These are phyloP conservation scores for Tetramorium simillimum DNA, from an alignment of 1,140 invertebrate genomes.

Conservation along the genomic window DNA sequence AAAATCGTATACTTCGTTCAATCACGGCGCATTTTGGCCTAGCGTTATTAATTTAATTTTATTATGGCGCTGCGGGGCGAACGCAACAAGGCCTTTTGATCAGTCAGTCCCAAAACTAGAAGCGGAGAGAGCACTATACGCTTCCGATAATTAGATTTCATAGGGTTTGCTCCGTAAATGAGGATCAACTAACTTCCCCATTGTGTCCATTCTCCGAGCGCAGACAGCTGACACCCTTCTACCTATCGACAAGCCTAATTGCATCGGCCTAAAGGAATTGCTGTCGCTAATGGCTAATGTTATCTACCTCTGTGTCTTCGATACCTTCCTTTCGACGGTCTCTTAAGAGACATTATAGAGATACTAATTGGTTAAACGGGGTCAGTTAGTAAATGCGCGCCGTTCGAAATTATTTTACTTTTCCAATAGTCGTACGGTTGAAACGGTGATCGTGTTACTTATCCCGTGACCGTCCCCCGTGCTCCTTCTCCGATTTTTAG, in stretches of 20 bases:
- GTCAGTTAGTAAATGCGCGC: not conserved
- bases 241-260: conserved; percentile 61
- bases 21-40: conserved; percentile 22
- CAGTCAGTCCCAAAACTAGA: conserved; percentile 48
- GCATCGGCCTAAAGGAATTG: conserved; percentile 53
- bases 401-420: conserved; percentile 17
- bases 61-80: conserved; percentile 9
- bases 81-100: conserved; percentile 68
- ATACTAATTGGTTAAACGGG: not conserved
- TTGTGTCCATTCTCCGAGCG: conserved; percentile 54
- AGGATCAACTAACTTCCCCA: conserved; percentile 64
- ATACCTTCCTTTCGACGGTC: not conserved
- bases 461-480: not conserved
- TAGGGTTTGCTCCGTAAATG: conserved; percentile 64
- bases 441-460: conserved; percentile 12
- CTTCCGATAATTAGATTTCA: conserved; percentile 69
- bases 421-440: not conserved
- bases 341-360: not conserved
- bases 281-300: conserved; percentile 39
- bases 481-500: not conserved
- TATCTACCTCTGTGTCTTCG: conserved; percentile 13
- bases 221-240: conserved; percentile 48
- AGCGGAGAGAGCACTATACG: conserved; percentile 41
- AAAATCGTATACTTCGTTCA: not conserved
- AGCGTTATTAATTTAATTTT: conserved; percentile 71